Conservation (phyloP, 2,797 vertebrate genomes). For the Anguilla pacifica region DNA sequence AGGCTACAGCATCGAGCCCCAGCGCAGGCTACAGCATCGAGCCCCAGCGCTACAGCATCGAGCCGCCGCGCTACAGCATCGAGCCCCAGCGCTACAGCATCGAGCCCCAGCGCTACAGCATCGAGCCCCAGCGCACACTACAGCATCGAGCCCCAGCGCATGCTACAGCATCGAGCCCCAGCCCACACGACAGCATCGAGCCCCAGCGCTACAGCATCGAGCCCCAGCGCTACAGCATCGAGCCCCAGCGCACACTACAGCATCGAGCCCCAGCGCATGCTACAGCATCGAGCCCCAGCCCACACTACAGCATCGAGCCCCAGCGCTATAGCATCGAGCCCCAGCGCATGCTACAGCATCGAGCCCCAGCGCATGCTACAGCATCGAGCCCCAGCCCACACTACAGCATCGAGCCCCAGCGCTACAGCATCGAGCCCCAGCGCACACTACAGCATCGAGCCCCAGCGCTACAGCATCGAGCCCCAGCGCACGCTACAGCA, state of each 20-base stretch:
- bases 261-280: neutral
- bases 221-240: neutral
- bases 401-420: neutral
- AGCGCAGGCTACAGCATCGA: neutral
- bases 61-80: neutral
- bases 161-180: neutral
- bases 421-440: neutral
- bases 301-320: neutral
- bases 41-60: neutral
- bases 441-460: neutral
- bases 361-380: neutral
- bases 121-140: neutral
- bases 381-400: neutral
- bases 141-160: neutral
- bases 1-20: neutral
- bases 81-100: neutral
- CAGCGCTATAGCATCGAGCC: neutral
- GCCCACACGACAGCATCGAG: neutral
- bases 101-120: neutral
- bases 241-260: neutral
- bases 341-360: neutral
- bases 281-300: neutral
- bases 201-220: neutral
- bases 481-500: too few species aligned
- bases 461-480: neutral